Base-by-base conservation (phyloP, 1,140 invertebrate species). In the Galleria mellonella region DNA sequence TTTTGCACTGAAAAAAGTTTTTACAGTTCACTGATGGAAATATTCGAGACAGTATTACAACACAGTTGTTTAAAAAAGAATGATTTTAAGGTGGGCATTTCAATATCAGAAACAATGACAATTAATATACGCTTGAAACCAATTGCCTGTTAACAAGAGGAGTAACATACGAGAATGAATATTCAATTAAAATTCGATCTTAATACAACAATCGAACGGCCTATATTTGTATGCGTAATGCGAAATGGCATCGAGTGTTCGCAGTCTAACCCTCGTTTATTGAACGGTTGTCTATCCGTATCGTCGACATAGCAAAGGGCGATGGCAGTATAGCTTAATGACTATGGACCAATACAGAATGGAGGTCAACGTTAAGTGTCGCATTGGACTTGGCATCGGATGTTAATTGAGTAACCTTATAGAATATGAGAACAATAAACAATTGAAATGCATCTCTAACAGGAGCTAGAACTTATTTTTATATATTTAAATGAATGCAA, bases 281-380 rank as follows among this genome's bases (percentile, higher is more conserved):
- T 47, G 55, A 55, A 68, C 57, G 59, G 51, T 49, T 53, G 54
- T 50, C 63, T 62, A 62, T 63, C 59, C 63, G 51, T 59, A 62
- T 55, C 50, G 55, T 51, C 39, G 48, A 42, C 51, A 62, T 64
- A 62, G 59, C 38, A 44, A 41, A 54, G 17, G 17, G 54, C 54
- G 51, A 55, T 57, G 62, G 55, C 51, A 61, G 60, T 62, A 56
- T 53, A 55, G 57, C 60, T 77, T 75, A 77, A 75, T 73, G 70
- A 71, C 69, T 68, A 66, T 61, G 54, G 60, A 53, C 65, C 62
- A 69, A 74, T 73, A 59, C 60, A 54, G 61, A 47, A 66, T 62
- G 50, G 62, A 62, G 62, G 59, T 59, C 62, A 55, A 3, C 17
- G 17, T 23, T 23, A 56, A 62, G 55, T 59, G 59, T 62, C 55